phyloP scores from a whole-genome alignment of 2,888 invertebrate species.

The Dioctria linearis region DNA sequence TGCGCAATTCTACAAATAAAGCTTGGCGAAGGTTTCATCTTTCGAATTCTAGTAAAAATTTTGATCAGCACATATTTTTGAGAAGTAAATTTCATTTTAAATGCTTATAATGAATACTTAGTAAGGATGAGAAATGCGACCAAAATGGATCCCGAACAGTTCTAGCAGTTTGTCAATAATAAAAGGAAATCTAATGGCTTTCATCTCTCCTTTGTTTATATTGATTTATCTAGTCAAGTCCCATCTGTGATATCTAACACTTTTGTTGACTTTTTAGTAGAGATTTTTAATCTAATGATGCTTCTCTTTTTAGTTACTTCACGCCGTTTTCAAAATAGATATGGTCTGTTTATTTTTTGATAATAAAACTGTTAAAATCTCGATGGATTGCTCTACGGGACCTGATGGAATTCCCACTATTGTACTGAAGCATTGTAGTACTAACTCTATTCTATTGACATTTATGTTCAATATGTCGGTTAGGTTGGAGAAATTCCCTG shows the following conservation, averaged over 20 bases:
- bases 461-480: constrained; percentile 1
- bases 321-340: not conserved
- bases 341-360: not conserved
- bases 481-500: not conserved
- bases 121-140: not conserved
- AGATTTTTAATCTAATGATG: not conserved
- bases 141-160: not conserved
- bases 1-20: not conserved
- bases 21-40: not conserved
- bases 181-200: not conserved
- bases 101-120: not conserved
- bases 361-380: not conserved
- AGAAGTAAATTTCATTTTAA: not conserved
- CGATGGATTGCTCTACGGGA: not conserved
- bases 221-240: not conserved
- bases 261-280: not conserved
- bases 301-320: not conserved
- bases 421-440: not conserved
- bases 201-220: not conserved
- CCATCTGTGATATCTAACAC: not conserved
- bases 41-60: not conserved
- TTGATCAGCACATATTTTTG: not conserved
- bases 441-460: not conserved
- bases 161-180: not conserved
- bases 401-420: constrained; percentile 8